phyloP scores from a whole-genome alignment of 1,140 invertebrate genomes.

The Antheraea pernyi region DNA sequence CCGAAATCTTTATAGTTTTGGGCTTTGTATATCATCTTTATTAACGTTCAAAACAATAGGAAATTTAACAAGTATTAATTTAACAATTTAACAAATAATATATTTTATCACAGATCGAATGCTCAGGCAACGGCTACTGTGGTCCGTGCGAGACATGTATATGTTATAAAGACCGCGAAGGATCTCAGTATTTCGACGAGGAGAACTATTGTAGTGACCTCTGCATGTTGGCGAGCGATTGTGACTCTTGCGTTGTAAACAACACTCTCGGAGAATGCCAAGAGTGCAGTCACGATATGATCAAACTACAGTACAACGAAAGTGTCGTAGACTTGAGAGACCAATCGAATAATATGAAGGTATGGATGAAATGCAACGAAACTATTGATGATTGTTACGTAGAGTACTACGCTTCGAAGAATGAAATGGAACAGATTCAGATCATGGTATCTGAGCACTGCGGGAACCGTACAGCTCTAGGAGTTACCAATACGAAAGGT shows the following conservation, averaged over 20 bases:
- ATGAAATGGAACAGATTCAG: slow-evolving; percentile 31
- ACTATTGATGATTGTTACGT: slow-evolving; percentile 40
- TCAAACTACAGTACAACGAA: slow-evolving; percentile 27
- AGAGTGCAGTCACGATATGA: slow-evolving; percentile 27
- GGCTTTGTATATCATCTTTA: too few relatives aligned
- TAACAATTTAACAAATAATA: too few relatives aligned
- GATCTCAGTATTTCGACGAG: slow-evolving; percentile 57
- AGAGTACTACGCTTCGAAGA: slow-evolving; percentile 51
- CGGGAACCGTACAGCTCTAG: background rate
- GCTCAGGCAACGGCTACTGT: slow-evolving; percentile 58
- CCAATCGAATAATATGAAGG: slow-evolving; percentile 32
- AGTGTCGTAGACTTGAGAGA: slow-evolving; percentile 22
- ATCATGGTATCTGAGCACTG: slow-evolving; percentile 39
- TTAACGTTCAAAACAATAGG: background rate
- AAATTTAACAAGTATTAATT: background rate
- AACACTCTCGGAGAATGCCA: slow-evolving; percentile 32
- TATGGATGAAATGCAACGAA: slow-evolving; percentile 56
- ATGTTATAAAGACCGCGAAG: slow-evolving; percentile 44
- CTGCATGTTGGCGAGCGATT: slow-evolving; percentile 44
- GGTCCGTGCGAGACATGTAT: slow-evolving; percentile 40
- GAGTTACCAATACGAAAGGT: slow-evolving; percentile 32
- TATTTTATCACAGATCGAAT: slow-evolving; percentile 37
- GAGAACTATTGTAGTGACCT: slow-evolving; percentile 54
- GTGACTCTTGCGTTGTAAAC: slow-evolving; percentile 41
- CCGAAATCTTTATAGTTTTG: too few relatives aligned